phyloP scores from a whole-genome alignment of 1,140 invertebrate species.

The Drosophila rhopaloa region DNA sequence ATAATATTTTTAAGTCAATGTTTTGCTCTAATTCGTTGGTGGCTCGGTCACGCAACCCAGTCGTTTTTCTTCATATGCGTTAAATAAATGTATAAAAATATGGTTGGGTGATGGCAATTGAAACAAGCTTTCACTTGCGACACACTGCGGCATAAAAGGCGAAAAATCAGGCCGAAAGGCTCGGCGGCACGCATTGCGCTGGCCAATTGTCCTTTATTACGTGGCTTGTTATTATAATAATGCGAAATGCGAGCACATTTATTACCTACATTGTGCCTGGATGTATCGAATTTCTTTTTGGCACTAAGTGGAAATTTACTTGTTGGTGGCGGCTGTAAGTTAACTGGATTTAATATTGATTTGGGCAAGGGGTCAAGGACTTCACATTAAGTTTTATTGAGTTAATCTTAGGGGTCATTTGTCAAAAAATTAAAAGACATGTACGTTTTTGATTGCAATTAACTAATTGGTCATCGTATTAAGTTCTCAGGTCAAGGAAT shows the following conservation, averaged over 20 bases:
- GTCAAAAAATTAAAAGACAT: not conserved
- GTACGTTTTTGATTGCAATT: not conserved
- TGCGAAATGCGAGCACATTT: conserved; percentile 40
- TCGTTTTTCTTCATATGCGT: conserved; percentile 78
- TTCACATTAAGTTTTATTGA: not conserved
- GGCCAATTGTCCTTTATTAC: conserved; percentile 65
- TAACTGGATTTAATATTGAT: conserved; percentile 28
- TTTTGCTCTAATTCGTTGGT: conserved; percentile 69
- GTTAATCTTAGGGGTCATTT: not conserved
- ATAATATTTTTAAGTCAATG: conserved; percentile 46
- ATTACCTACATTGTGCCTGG: conserved; percentile 8
- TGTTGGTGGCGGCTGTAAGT: conserved; percentile 10
- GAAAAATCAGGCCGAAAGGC: conserved; percentile 42
- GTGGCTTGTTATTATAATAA: conserved; percentile 69
- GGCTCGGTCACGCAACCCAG: conserved; percentile 65
- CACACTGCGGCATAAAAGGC: conserved; percentile 21
- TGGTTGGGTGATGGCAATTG: conserved; percentile 27
- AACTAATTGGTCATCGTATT: not conserved
- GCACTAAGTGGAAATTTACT: conserved; percentile 32
- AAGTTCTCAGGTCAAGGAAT: too few relatives aligned
- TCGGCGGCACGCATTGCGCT: conserved; percentile 45
- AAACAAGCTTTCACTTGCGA: conserved; percentile 39
- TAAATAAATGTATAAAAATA: conserved; percentile 57
- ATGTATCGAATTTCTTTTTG: conserved; percentile 35
- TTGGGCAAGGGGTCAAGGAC: conserved; percentile 21